Percentiles rank a stretch among this genome's conserved stretches.
phyloP scores from a whole-genome alignment of 2,797 vertebrate species.

The Premnoplex brunnescens region DNA sequence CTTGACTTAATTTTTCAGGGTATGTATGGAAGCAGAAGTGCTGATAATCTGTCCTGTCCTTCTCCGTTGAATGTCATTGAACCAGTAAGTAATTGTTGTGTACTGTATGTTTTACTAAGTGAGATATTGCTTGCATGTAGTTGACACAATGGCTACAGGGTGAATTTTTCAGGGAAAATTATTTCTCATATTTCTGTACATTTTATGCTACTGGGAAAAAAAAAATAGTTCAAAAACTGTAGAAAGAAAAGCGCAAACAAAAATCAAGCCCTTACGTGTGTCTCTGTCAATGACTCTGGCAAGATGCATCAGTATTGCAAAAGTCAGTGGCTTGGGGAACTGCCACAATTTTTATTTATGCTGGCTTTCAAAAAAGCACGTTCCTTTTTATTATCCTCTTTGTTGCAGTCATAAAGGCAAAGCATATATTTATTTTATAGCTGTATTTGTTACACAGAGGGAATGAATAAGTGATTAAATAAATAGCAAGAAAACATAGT shows the following conservation, averaged over 20 bases:
- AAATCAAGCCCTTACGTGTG: background rate
- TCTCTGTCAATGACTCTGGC: background rate
- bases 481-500: constrained; percentile 14
- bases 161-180: background rate
- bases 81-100: constrained; percentile 82
- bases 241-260: background rate
- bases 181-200: background rate
- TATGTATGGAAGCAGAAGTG: constrained; percentile 82
- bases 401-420: constrained; percentile 34
- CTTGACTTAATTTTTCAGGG: constrained; percentile 75
- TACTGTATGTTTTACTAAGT: background rate
- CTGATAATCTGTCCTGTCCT: constrained; percentile 83
- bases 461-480: constrained; percentile 43
- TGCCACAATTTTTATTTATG: constrained; percentile 35
- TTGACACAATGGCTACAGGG: background rate
- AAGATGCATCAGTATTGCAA: background rate
- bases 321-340: constrained; percentile 39
- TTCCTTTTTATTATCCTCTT: constrained; percentile 45
- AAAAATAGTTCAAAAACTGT: background rate
- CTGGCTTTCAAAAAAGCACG: constrained; percentile 22
- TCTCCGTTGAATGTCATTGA: constrained; percentile 90
- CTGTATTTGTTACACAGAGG: constrained; percentile 26
- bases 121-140: background rate
- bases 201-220: background rate
- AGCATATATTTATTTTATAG: constrained; percentile 35